phyloP scores from a whole-genome alignment of 1,140 invertebrate genomes.

The Chrysopa pallens region DNA sequence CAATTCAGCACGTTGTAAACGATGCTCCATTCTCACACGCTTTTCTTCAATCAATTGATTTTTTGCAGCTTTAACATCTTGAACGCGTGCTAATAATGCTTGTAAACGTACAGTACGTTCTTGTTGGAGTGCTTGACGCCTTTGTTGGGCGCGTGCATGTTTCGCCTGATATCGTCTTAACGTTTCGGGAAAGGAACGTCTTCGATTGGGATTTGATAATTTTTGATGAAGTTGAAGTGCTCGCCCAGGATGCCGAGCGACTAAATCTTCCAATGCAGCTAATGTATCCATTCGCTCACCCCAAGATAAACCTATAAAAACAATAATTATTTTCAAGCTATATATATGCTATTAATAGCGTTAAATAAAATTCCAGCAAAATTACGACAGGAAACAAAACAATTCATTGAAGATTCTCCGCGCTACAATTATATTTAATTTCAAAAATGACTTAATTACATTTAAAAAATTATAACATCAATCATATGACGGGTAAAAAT shows the following conservation, averaged over 20 bases:
- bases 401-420: too few relatives aligned
- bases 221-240: slow-evolving; percentile 86
- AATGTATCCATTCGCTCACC: slow-evolving; percentile 60
- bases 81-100: slow-evolving; percentile 71
- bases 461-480: too few relatives aligned
- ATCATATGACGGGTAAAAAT: too few relatives aligned
- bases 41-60: slow-evolving; percentile 71
- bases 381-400: too few relatives aligned
- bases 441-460: neutral
- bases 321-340: too few relatives aligned
- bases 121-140: slow-evolving; percentile 59
- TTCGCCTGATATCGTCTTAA: slow-evolving; percentile 67
- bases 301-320: slow-evolving; percentile 44
- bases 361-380: too few relatives aligned
- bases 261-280: slow-evolving; percentile 53
- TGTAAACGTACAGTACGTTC: slow-evolving; percentile 74
- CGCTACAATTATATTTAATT: too few relatives aligned
- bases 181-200: slow-evolving; percentile 62
- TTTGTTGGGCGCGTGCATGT: slow-evolving; percentile 65
- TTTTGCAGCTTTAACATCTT: slow-evolving; percentile 80
- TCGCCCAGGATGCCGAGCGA: slow-evolving; percentile 71
- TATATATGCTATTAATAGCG: too few relatives aligned
- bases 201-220: slow-evolving; percentile 73
- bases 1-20: slow-evolving; percentile 77
- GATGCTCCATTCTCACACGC: slow-evolving; percentile 63